These are phyloP conservation scores for Drosophila mayri DNA, from an alignment of 1,140 invertebrate species.

Conservation along the genomic window DNA sequence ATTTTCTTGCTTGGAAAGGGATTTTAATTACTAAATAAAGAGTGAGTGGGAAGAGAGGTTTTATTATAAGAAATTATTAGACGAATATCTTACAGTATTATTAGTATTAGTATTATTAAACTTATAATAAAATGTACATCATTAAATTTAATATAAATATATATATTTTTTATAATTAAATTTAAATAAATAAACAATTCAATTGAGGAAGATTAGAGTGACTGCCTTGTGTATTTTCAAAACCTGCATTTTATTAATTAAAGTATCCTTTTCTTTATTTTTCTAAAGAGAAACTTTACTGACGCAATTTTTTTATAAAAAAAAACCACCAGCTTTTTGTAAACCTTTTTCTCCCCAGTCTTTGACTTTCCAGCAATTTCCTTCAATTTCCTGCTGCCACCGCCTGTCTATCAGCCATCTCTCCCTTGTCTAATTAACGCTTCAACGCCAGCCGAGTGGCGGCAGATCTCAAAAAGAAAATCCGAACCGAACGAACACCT, in stretches of 20 bases:
- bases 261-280: background rate
- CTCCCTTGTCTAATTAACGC: constrained; percentile 59
- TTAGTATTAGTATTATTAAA: background rate
- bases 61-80: background rate
- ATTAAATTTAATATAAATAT: too few species aligned
- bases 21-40: background rate
- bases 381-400: constrained; percentile 8
- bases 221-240: too few species aligned
- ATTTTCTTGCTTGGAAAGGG: background rate
- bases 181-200: too few species aligned
- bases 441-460: constrained; percentile 30
- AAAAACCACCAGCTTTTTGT: background rate
- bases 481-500: constrained; percentile 10
- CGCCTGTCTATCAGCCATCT: constrained; percentile 46
- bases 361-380: constrained; percentile 22
- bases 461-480: constrained; percentile 35
- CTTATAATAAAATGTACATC: background rate
- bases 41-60: background rate
- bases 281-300: background rate
- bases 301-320: background rate
- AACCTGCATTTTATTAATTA: background rate
- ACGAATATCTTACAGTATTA: background rate
- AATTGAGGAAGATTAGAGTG: too few species aligned
- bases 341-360: background rate
- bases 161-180: too few species aligned